phyloP scores from a whole-genome alignment of 2,888 invertebrate species.

The Dioctria linearis region DNA sequence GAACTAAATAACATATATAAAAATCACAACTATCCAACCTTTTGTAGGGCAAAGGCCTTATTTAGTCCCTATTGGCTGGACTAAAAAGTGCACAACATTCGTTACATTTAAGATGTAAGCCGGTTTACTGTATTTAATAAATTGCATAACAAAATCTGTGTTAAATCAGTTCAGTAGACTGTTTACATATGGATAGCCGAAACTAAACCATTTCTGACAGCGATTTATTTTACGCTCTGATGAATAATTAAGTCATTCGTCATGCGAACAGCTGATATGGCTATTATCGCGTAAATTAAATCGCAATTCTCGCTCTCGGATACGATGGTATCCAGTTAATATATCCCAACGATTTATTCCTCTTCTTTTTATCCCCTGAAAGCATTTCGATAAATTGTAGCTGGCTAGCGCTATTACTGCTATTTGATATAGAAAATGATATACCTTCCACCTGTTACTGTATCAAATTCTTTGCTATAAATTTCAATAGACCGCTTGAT shows the following conservation, averaged over 20 bases:
- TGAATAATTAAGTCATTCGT: conserved; percentile 38
- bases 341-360: conserved; percentile 7
- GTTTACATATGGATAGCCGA: conserved; percentile 15
- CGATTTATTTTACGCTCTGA: background rate
- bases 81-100: no score
- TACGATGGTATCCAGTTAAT: background rate
- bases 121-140: no score
- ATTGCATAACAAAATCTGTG: no score
- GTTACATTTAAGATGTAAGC: no score
- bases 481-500: conserved; percentile 22
- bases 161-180: background rate
- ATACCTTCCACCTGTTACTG: conserved; percentile 29
- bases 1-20: no score
- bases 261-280: conserved; percentile 22
- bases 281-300: conserved; percentile 26
- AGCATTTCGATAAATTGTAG: background rate
- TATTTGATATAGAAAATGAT: conserved; percentile 27
- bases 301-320: background rate
- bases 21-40: no score
- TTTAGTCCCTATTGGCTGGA: no score
- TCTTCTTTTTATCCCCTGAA: background rate
- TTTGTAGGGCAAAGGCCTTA: no score
- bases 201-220: background rate
- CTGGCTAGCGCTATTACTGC: conserved; percentile 15
- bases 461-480: conserved; percentile 41